phyloP scores from a whole-genome alignment of 1,140 invertebrate species.

The Ridgeia piscesae region DNA sequence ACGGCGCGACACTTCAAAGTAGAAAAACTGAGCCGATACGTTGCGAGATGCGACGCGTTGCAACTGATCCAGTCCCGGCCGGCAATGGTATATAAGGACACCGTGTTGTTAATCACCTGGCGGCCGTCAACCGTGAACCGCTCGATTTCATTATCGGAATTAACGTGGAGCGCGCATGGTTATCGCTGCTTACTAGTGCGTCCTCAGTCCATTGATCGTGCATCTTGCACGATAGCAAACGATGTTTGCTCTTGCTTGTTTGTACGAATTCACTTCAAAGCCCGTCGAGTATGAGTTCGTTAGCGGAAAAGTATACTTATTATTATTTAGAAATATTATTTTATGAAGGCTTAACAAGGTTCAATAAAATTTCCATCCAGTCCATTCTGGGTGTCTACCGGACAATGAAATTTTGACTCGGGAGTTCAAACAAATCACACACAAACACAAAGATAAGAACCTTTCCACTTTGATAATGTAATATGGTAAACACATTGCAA shows the following conservation, averaged over 20 bases:
- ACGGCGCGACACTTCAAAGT: neutral
- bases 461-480: no score
- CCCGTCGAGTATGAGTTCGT: neutral
- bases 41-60: neutral
- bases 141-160: constrained; percentile 5
- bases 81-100: neutral
- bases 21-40: neutral
- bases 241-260: neutral
- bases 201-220: neutral
- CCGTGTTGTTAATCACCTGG: neutral
- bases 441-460: no score
- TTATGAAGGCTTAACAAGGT: no score
- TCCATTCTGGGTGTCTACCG: no score
- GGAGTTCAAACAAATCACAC: no score
- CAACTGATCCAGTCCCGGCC: neutral
- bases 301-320: neutral
- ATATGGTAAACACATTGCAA: no score
- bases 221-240: neutral
- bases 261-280: neutral
- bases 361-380: no score
- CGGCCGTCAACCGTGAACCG: neutral
- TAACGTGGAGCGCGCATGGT: neutral
- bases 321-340: neutral
- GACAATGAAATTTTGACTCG: no score
- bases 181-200: neutral